Conservation (phyloP, 2,113 vertebrate genomes). For the Nicator chloris region DNA sequence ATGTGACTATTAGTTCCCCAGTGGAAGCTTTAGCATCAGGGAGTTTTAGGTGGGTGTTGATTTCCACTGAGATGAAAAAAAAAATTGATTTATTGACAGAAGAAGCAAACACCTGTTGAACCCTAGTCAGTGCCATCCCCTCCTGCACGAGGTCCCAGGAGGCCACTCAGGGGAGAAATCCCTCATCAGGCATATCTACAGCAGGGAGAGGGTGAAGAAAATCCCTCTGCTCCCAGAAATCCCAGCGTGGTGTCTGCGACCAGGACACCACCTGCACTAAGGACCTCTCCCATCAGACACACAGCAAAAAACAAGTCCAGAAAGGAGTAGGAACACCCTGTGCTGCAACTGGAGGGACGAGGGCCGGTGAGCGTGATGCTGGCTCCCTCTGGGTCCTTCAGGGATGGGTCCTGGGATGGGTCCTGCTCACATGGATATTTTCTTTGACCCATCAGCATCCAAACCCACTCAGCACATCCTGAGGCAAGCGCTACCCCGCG, state of each 20-base stretch:
- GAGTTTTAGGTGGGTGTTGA: constrained; percentile 25
- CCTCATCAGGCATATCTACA: neutral
- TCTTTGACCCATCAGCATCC: neutral
- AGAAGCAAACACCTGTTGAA: constrained; percentile 16
- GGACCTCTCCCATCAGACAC: neutral
- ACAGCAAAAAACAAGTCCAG: neutral
- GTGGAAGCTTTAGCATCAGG: constrained; percentile 28
- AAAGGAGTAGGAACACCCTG: neutral
- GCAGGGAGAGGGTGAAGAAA: neutral
- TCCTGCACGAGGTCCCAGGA: neutral
- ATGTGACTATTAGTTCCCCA: constrained; percentile 15
- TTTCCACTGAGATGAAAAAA: constrained; percentile 11
- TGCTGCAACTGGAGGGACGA: neutral
- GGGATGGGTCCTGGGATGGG: neutral
- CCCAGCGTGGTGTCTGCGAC: fast-evolving
- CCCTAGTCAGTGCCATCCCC: neutral
- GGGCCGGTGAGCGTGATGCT: fast-evolving
- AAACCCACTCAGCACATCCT: neutral
- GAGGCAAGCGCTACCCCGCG: fast-evolving
- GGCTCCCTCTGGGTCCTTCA: neutral
- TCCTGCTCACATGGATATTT: neutral
- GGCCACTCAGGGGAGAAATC: neutral
- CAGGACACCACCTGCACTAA: neutral
- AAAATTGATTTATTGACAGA: neutral
- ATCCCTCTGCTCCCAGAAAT: neutral